Evolutionary conservation across 2,797 vertebrate genomes (phyloP).

Genomic region (Hydrophis major): DNA sequence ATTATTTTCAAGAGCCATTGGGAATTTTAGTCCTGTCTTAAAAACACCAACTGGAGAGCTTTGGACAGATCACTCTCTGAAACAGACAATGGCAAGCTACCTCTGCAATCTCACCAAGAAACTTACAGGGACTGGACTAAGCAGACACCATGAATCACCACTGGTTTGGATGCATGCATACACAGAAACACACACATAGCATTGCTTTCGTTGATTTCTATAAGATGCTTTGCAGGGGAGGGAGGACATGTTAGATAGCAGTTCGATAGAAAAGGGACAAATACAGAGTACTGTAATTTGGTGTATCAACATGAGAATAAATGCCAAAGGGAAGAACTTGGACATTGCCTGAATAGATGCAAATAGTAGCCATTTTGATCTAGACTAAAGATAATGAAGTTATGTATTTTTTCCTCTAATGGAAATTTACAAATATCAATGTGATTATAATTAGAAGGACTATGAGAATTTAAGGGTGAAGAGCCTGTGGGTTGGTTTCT

Average conservation of each 20-base stretch:
- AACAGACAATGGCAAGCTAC: not conserved
- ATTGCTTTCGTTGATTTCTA: not conserved
- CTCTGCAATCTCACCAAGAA: not conserved
- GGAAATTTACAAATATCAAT: not conserved
- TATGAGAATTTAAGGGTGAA: not conserved
- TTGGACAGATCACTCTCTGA: not conserved
- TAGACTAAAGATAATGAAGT: not conserved
- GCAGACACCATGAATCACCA: not conserved
- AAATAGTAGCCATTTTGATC: not conserved
- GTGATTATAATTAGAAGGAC: not conserved
- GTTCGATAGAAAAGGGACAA: not conserved
- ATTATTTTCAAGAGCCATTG: not conserved
- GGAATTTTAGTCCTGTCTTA: not conserved
- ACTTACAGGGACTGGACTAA: not conserved
- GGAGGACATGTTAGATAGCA: not conserved
- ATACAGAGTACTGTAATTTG: not conserved
- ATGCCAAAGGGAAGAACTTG: not conserved
- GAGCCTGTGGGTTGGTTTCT: not conserved
- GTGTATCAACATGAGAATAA: not conserved
- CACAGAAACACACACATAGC: not conserved
- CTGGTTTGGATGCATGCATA: not conserved
- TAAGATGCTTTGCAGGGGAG: not conserved
- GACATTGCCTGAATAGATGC: not conserved
- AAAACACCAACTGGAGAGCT: not conserved
- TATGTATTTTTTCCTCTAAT: not conserved